A percentile compares a stretch with the other conserved stretches of the same genome.
Evolutionary conservation across 2,888 invertebrate genomes (phyloP).

Genomic region (Osedax frankpressi): DNA sequence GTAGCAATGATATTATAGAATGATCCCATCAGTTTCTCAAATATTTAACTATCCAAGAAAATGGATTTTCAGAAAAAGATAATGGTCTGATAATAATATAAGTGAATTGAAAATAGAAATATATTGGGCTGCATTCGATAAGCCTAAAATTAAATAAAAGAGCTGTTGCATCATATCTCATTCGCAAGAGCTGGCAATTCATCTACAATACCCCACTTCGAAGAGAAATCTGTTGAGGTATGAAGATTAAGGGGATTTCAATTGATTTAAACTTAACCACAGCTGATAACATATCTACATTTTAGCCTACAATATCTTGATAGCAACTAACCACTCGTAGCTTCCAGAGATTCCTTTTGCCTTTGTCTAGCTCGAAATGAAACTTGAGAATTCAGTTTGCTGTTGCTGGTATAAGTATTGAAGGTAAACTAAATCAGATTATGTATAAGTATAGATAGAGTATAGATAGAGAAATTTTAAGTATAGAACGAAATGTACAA

Average conservation of each 20-base stretch:
- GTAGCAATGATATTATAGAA: no score
- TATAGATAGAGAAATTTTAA: neutral
- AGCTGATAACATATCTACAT: no score
- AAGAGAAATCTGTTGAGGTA: conserved; percentile 1
- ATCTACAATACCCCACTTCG: conserved; percentile 9
- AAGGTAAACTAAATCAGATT: neutral
- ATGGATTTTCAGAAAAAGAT: no score
- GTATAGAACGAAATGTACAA: no score
- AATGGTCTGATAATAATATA: no score
- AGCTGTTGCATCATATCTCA: neutral
- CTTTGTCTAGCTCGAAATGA: neutral
- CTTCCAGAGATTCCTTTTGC: neutral
- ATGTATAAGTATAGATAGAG: neutral
- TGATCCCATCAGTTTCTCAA: no score
- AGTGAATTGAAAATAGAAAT: no score
- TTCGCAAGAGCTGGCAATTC: neutral
- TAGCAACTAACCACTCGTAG: neutral
- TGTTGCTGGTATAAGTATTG: neutral
- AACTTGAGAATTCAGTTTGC: neutral
- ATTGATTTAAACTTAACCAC: no score
- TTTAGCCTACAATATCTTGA: neutral
- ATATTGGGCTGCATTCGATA: no score
- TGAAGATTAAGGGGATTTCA: no score
- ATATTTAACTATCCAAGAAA: no score
- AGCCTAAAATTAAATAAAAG: no score